Conservation (phyloP, 2,888 invertebrate species). For the Tachina lurida region DNA sequence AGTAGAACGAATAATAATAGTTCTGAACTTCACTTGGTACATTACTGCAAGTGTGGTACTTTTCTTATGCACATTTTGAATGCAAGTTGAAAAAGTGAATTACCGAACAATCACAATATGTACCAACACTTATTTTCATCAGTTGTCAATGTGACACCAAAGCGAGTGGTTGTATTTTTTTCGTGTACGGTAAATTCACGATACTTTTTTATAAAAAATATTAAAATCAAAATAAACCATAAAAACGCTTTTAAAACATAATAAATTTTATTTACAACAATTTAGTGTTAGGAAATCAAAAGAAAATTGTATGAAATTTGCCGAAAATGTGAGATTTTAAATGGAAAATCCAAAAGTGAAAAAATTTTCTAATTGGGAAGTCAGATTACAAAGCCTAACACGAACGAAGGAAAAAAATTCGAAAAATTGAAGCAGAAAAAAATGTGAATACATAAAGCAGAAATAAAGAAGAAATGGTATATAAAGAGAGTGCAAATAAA, state of each 20-base stretch:
- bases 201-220: constrained; percentile 46
- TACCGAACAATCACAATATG: not conserved
- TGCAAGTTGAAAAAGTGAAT: not conserved
- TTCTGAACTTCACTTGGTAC: not conserved
- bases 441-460: constrained; percentile 60
- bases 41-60: constrained; percentile 6
- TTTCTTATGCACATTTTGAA: not conserved
- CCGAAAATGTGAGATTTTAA: constrained; percentile 64
- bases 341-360: constrained; percentile 69
- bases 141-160: constrained; percentile 70
- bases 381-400: constrained; percentile 71
- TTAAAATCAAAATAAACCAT: constrained; percentile 64
- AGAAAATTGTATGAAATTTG: constrained; percentile 34
- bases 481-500: constrained; percentile 68
- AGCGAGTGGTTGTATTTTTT: constrained; percentile 62
- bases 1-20: too few relatives aligned
- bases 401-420: constrained; percentile 58
- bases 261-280: constrained; percentile 35
- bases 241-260: constrained; percentile 62
- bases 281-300: constrained; percentile 9
- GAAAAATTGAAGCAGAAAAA: constrained; percentile 61
- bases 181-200: constrained; percentile 59
- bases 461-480: constrained; percentile 59
- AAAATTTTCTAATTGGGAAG: constrained; percentile 71
- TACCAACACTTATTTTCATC: constrained; percentile 41